These are phyloP conservation scores for Macrosoma leucophasiata DNA, from an alignment of 2,888 invertebrate genomes.

Conservation along the genomic window DNA sequence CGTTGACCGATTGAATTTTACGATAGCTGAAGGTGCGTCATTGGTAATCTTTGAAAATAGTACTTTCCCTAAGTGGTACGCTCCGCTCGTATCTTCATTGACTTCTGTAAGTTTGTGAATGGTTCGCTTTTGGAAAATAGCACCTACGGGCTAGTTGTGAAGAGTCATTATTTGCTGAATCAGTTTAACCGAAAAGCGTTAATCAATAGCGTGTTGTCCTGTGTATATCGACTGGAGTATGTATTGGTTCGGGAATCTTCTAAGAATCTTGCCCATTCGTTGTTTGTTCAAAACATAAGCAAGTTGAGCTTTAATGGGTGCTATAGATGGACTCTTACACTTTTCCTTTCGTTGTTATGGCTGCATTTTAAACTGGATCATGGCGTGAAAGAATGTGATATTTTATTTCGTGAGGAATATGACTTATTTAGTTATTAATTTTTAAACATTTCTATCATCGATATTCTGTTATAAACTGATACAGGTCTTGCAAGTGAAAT, in stretches of 20 bases:
- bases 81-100: slow-evolving; percentile 41
- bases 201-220: slow-evolving; percentile 58
- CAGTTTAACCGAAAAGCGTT: slow-evolving; percentile 41
- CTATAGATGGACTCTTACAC: slow-evolving; percentile 52
- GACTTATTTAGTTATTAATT: too few relatives aligned
- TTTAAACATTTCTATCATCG: too few relatives aligned
- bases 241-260: slow-evolving; percentile 44
- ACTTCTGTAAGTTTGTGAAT: slow-evolving; percentile 34
- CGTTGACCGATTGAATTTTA: slow-evolving; percentile 26
- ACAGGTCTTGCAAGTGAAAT: too few relatives aligned
- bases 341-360: slow-evolving; percentile 49
- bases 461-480: too few relatives aligned
- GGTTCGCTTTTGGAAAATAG: slow-evolving; percentile 28
- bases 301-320: slow-evolving; percentile 48
- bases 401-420: too few relatives aligned
- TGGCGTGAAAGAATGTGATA: too few relatives aligned
- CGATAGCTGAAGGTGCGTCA: slow-evolving; percentile 30
- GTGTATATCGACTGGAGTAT: slow-evolving; percentile 40
- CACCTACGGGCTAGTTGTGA: slow-evolving; percentile 28
- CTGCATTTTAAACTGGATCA: too few relatives aligned
- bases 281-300: slow-evolving; percentile 62
- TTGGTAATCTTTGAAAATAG: slow-evolving; percentile 36
- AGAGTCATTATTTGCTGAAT: slow-evolving; percentile 32
- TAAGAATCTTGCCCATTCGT: slow-evolving; percentile 48
- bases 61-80: slow-evolving; percentile 35